These are phyloP conservation scores for Emydocephalus ijimae DNA, from an alignment of 2,113 vertebrate genomes.

Conservation along the genomic window DNA sequence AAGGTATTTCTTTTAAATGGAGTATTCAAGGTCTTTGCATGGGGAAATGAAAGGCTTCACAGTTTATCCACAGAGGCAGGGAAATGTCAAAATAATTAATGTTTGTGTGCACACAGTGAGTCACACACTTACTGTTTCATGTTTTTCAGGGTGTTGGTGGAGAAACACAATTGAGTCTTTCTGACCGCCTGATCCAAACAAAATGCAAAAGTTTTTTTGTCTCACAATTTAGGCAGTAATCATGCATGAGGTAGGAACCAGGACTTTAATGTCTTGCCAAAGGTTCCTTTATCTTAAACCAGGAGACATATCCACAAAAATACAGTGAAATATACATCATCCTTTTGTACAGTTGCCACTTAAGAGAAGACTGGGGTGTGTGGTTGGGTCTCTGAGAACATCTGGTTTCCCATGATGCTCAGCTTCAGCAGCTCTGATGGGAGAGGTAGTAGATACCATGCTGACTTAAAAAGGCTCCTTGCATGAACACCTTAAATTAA, in stretches of 20 bases:
- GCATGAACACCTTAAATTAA: not conserved
- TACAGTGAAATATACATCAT: not conserved
- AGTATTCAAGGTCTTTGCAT: not conserved
- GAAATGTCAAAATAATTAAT: not conserved
- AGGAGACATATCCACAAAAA: not conserved
- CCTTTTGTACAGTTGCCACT: not conserved
- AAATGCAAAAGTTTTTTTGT: constrained; percentile 18
- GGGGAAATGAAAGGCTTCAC: not conserved
- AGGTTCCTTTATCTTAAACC: not conserved
- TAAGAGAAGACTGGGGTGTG: not conserved
- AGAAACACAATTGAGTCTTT: constrained; percentile 18
- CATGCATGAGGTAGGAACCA: not conserved
- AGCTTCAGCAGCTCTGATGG: not conserved
- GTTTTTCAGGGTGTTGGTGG: not conserved
- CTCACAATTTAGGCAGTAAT: not conserved
- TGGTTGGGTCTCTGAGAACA: not conserved
- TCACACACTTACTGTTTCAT: not conserved
- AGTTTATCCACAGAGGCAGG: constrained; percentile 8
- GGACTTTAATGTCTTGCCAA: not conserved
- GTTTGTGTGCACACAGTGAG: not conserved
- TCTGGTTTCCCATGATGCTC: not conserved
- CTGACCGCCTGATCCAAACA: constrained; percentile 30
- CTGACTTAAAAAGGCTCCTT: not conserved
- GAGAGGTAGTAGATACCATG: not conserved
- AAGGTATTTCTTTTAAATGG: constrained; percentile 15